Percentiles rank a stretch among this genome's conserved stretches.
Evolutionary conservation across 2,113 vertebrate species (phyloP).

Genomic region (Thunnus maccoyii): DNA sequence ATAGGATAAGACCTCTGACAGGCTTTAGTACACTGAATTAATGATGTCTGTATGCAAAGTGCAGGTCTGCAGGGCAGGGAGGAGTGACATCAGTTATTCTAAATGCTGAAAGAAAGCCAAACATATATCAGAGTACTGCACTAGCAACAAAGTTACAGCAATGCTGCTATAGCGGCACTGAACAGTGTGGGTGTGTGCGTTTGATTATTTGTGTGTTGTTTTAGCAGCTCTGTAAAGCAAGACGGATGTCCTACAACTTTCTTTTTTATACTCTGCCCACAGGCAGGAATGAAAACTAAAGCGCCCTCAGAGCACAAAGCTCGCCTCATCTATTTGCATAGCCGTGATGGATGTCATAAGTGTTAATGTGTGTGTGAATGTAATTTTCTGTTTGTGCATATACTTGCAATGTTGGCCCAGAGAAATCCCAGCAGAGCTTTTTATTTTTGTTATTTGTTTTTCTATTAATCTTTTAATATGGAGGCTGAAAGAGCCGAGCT

Average conservation of each 20-base stretch:
- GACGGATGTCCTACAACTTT: slow-evolving; percentile 61
- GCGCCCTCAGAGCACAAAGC: slow-evolving; percentile 44
- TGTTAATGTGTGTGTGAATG: slow-evolving; percentile 37
- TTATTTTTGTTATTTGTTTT: slow-evolving; percentile 56
- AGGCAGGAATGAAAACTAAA: slow-evolving; percentile 58
- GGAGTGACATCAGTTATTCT: slow-evolving; percentile 65
- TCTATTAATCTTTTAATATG: slow-evolving; percentile 64
- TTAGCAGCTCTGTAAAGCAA: slow-evolving; percentile 55
- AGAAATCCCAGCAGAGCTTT: slow-evolving; percentile 24
- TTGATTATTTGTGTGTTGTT: slow-evolving; percentile 36
- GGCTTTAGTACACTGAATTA: slow-evolving; percentile 67
- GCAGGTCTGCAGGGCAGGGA: slow-evolving; percentile 46
- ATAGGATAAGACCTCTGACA: slow-evolving; percentile 46
- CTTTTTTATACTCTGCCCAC: slow-evolving; percentile 43
- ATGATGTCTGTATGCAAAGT: slow-evolving; percentile 55
- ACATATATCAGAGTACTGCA: slow-evolving; percentile 54
- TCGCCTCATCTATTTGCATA: slow-evolving; percentile 57
- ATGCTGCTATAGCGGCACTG: neutral
- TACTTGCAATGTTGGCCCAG: slow-evolving; percentile 19
- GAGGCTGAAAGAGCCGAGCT: slow-evolving; percentile 41
- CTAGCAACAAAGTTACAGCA: slow-evolving; percentile 37
- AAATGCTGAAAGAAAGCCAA: slow-evolving; percentile 61
- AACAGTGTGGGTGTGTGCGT: neutral
- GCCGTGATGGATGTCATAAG: slow-evolving; percentile 52
- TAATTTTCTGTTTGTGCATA: slow-evolving; percentile 5